Conservation (phyloP, 2,888 invertebrate genomes). For the Tiphia femorata region DNA sequence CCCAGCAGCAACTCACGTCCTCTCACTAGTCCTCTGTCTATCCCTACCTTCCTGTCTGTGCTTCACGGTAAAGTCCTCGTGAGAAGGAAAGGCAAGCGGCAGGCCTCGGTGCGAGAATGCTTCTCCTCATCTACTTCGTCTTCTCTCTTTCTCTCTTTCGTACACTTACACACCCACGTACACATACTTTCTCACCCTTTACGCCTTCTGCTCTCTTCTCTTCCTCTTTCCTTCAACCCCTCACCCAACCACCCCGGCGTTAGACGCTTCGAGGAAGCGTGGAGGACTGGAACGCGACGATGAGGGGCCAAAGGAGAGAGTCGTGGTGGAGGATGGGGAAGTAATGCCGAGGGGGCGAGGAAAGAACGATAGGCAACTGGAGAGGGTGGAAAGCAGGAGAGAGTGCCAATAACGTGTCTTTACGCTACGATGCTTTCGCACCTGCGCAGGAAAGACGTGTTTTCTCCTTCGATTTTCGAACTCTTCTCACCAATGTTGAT, state of each 20-base stretch:
- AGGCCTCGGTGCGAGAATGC: slow-evolving; percentile 40
- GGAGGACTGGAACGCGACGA: neutral
- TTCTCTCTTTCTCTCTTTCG: neutral
- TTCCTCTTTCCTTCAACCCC: slow-evolving; percentile 1
- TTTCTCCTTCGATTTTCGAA: too few relatives aligned
- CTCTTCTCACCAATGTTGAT: too few relatives aligned
- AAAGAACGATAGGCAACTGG: slow-evolving; percentile 8
- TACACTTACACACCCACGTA: slow-evolving; percentile 3
- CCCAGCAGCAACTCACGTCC: slow-evolving; percentile 3
- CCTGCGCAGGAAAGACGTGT: too few relatives aligned
- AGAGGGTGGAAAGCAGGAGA: slow-evolving; percentile 3
- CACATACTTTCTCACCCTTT: slow-evolving; percentile 17
- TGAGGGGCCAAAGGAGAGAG: neutral
- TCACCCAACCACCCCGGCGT: slow-evolving; percentile 7
- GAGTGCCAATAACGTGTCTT: slow-evolving; percentile 45
- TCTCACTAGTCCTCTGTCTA: slow-evolving; percentile 19
- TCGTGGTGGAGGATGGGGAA: slow-evolving; percentile 6
- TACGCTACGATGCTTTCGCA: too few relatives aligned
- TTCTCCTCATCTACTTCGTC: slow-evolving; percentile 36
- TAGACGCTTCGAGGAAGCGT: neutral
- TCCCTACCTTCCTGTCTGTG: too few relatives aligned
- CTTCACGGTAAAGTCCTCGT: slow-evolving; percentile 43
- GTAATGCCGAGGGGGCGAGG: slow-evolving; percentile 1
- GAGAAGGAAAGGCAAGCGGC: slow-evolving; percentile 41
- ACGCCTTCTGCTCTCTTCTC: slow-evolving; percentile 2